Base-by-base conservation (phyloP, 2,797 vertebrate species). In the Adelosebastes latens region DNA sequence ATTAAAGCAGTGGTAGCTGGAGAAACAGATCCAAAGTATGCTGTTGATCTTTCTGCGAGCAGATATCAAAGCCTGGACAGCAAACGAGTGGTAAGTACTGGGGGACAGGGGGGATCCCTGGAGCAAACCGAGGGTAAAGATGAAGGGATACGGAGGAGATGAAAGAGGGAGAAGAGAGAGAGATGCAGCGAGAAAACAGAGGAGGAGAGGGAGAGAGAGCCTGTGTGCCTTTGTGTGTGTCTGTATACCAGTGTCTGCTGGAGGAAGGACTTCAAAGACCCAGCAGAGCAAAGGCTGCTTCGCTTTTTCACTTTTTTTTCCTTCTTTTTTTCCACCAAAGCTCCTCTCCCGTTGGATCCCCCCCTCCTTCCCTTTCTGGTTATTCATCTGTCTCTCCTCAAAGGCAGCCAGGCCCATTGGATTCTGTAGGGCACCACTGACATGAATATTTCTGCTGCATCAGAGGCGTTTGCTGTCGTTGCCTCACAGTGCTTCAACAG, bases 391-490 rank as follows among this genome's bases (percentile, higher is more conserved):
- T 86, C 83, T 92, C 85, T 89, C 83, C 89, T 94, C 88, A 92
- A 90, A 93, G 92, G 84, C 88, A 88, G 81, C 79, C 73, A 52
- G 79, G 86, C 89, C 85, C 75, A 75, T 72, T 88, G 88, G 86
- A 87, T 91, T 94, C 90, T 93, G 87, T 79, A 87, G 92, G 89
- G 89, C 89, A 92, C 81, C 78, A 72, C 89, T 90, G 90, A 87
- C 89, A 94, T 95, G 88, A 95, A 95, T 95, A 93, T 94, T 94
- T 95, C 92, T 95, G 91, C 92, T 91, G 91, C 93, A 93, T 94
- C 92, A 94, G 88, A 94, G 86, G 81, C 87, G 16, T 73, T 92
- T 36, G 78, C 90, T 90, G 88, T 86, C 77, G 62, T 75, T 76
- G 87, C 87, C 83, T 87, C 60, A 5, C 81, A 82, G 82, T 76